These are phyloP conservation scores for Ceratotherium simum DNA, from an alignment of 2,113 vertebrate genomes.

Conservation along the genomic window DNA sequence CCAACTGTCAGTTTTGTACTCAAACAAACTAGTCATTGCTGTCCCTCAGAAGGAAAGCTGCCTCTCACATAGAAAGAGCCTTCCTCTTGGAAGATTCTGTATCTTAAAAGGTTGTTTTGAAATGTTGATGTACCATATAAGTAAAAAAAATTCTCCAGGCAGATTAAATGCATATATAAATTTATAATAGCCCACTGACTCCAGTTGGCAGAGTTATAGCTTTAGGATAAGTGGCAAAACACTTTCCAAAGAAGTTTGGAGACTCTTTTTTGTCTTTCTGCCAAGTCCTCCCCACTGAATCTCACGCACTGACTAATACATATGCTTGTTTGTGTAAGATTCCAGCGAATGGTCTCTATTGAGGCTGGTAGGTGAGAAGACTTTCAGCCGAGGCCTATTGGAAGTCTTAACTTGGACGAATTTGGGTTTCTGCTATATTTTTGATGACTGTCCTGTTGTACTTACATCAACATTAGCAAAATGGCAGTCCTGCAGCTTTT, in stretches of 20 bases:
- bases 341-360: slow-evolving; percentile 42
- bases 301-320: slow-evolving; percentile 69
- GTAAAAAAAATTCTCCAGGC: slow-evolving; percentile 77
- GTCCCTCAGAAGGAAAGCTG: slow-evolving; percentile 80
- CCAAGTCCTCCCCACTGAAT: slow-evolving; percentile 70
- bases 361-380: background rate
- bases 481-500: background rate
- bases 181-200: slow-evolving; percentile 83
- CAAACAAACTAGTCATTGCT: slow-evolving; percentile 81
- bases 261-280: slow-evolving; percentile 78
- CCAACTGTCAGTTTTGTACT: slow-evolving; percentile 82
- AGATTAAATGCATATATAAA: slow-evolving; percentile 85
- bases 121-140: slow-evolving; percentile 83
- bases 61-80: slow-evolving; percentile 73
- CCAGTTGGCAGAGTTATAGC: slow-evolving; percentile 80
- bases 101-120: slow-evolving; percentile 83
- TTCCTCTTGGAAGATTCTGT: slow-evolving; percentile 73
- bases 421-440: background rate
- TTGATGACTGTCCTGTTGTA: background rate
- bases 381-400: background rate
- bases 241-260: slow-evolving; percentile 79
- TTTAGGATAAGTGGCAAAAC: slow-evolving; percentile 83
- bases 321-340: slow-evolving; percentile 65
- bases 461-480: background rate
- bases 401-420: background rate